These are phyloP conservation scores for Podarcis raffonei DNA, from an alignment of 2,113 vertebrate species.

Conservation along the genomic window DNA sequence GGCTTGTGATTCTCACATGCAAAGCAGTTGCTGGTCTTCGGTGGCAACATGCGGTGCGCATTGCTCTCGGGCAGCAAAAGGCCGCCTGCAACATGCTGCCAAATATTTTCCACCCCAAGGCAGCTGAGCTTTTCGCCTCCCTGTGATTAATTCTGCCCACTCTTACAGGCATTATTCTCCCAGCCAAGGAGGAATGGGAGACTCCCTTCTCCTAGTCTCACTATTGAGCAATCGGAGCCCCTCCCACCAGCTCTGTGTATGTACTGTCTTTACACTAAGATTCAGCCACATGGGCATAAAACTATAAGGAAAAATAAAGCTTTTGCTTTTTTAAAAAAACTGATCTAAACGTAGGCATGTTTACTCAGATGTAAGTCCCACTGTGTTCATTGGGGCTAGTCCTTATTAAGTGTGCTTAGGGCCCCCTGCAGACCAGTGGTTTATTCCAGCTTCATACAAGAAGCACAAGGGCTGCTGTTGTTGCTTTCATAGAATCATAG, in stretches of 20 bases:
- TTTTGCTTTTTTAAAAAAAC: not conserved
- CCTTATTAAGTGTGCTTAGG: too few relatives aligned
- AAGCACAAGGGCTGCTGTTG: too few relatives aligned
- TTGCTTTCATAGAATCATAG: too few relatives aligned
- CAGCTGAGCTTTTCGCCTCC: slow-evolving; percentile 4
- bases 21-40: not conserved
- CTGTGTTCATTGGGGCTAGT: accelerated
- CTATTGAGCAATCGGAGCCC: slow-evolving; percentile 6
- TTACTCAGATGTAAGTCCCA: not conserved
- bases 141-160: slow-evolving; percentile 33
- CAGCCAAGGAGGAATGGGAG: slow-evolving; percentile 1
- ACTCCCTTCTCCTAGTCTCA: not conserved
- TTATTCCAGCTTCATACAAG: not conserved
- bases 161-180: not conserved
- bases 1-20: slow-evolving; percentile 41
- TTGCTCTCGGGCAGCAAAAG: not conserved
- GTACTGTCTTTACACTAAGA: not conserved
- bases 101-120: slow-evolving; percentile 18
- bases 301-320: too few relatives aligned
- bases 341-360: not conserved
- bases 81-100: not conserved
- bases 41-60: not conserved
- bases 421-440: not conserved
- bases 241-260: not conserved
- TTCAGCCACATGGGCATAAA: not conserved